Evolutionary conservation across 2,797 vertebrate species (phyloP), one percentile per base, ranked within the genome.

Genomic region (Triplophysa bombifrons): DNA sequence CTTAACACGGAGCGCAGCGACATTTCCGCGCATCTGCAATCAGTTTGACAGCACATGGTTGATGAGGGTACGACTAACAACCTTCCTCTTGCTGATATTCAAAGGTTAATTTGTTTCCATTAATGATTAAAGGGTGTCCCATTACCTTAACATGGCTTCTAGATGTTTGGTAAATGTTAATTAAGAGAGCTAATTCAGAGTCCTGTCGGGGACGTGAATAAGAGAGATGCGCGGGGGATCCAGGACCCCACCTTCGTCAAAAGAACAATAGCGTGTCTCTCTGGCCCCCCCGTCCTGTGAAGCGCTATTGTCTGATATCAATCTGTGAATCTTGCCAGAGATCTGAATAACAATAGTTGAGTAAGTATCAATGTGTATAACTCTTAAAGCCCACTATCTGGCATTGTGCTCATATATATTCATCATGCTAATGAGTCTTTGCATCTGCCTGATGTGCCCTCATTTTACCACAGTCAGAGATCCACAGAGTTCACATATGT

Each of bases 31-130:
- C 74, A 84, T 67, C 55, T 55, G 80, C 83, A 81, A 88, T 63
- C 67, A 58, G 71, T 22, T 69, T 76, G 74, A 81, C 67, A 65
- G 78, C 68, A 74, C 72, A 46, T 50, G 38, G 56, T 72, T 61
- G 80, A 84, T 80, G 44, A 88, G 78, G 73, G 61, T 72, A 61
- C 22, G 84, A 87, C 81, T 65, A 82, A 72, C 83, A 82, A 75
- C 51, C 71, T 51, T 72, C 81, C 82, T 84, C 86, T 86, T 81
- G 80, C 85, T 85, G 87, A 86, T 89, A 88, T 86, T 91, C 90
- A 91, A 92, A 92, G 89, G 90, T 92, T 90, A 87, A 91, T 90
- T 89, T 91, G 88, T 92, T 91, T 90, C 88, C 90, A 88, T 88
- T 85, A 88, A 83, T 84, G 86, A 91, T 89, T 90, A 89, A 91